Conservation (phyloP, 2,113 vertebrate genomes). For the Melierax canorus region DNA sequence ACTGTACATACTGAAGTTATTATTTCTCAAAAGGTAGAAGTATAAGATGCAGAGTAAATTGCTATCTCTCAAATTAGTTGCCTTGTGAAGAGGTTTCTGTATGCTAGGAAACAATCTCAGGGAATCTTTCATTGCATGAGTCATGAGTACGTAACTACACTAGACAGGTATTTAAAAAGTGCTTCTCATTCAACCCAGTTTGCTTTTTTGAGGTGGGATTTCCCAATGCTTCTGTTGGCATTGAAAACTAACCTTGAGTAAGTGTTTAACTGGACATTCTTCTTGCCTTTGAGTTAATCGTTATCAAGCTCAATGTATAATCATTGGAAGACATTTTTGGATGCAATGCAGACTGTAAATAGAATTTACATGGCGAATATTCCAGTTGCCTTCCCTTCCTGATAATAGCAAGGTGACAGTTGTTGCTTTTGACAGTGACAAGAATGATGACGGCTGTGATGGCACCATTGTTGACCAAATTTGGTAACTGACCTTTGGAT, state of each 20-base stretch:
- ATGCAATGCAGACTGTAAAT: slow-evolving; percentile 70
- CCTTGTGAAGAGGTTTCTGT: not conserved
- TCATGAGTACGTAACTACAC: not conserved
- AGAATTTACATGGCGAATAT: slow-evolving; percentile 71
- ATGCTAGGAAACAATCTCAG: not conserved
- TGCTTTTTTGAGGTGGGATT: slow-evolving; percentile 24
- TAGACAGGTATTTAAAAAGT: not conserved
- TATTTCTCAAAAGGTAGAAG: not conserved
- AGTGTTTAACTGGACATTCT: slow-evolving; percentile 43
- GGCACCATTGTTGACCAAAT: slow-evolving; percentile 87
- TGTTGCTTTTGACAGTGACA: slow-evolving; percentile 85
- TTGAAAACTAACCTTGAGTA: slow-evolving; percentile 51
- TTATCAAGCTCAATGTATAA: slow-evolving; percentile 56
- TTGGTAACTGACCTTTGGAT: slow-evolving; percentile 85
- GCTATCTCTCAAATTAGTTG: not conserved
- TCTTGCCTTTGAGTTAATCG: slow-evolving; percentile 53
- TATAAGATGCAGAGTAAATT: not conserved
- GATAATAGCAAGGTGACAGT: slow-evolving; percentile 91
- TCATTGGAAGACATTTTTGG: slow-evolving; percentile 66
- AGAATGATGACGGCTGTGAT: slow-evolving; percentile 78
- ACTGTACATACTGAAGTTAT: not conserved
- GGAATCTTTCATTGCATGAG: not conserved
- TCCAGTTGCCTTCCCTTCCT: slow-evolving; percentile 78
- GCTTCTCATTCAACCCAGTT: not conserved
- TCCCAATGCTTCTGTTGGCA: slow-evolving; percentile 48